A percentile compares a stretch with the other conserved stretches of the same genome.
These are phyloP conservation scores for Sturnus vulgaris DNA, from an alignment of 2,113 vertebrate species.

Conservation along the genomic window DNA sequence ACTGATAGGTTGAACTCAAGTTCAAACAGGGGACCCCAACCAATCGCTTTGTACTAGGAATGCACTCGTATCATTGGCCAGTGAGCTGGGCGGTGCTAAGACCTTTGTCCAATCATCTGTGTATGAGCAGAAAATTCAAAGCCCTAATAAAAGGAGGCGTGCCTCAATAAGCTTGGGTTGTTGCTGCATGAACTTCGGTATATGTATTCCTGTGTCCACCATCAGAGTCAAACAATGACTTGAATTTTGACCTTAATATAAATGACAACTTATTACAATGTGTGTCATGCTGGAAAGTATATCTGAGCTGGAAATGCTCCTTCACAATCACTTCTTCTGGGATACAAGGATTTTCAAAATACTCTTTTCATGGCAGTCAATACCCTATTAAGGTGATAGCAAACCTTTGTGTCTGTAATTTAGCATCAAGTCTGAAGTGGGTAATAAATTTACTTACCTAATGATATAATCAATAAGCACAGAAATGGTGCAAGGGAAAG, in stretches of 20 bases:
- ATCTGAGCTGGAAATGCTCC: background rate
- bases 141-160: too few species aligned
- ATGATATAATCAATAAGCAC: conserved; percentile 52
- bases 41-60: too few species aligned
- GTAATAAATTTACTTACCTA: conserved; percentile 59
- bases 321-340: background rate
- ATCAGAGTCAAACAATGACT: background rate
- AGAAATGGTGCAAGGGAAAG: background rate
- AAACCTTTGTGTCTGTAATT: conserved; percentile 45
- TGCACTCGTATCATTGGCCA: too few species aligned
- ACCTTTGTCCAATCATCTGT: too few species aligned
- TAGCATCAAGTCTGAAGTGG: conserved; percentile 32
- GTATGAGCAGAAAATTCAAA: too few species aligned
- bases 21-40: too few species aligned
- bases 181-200: too few species aligned
- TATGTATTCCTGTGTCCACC: too few species aligned
- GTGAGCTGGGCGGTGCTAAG: too few species aligned
- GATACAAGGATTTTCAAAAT: background rate
- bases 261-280: background rate
- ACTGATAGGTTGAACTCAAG: too few species aligned
- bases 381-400: conserved; percentile 59
- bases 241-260: background rate
- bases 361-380: background rate
- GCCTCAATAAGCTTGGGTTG: too few species aligned
- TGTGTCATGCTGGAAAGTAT: background rate